Percentiles rank a stretch among this genome's conserved stretches.
Conservation (phyloP, 2,888 invertebrate genomes). For the Cheilosia grossa region DNA sequence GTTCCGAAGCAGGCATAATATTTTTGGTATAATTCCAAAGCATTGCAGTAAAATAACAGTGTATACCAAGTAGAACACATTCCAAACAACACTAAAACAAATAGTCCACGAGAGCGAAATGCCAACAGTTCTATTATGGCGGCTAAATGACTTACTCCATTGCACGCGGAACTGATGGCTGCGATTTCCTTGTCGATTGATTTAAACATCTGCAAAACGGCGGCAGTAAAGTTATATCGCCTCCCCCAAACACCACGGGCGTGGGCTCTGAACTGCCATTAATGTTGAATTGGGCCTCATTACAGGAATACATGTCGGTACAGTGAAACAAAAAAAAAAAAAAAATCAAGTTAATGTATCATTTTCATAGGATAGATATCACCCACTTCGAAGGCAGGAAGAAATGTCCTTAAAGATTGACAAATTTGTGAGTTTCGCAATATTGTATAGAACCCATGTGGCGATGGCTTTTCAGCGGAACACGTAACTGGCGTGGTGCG, state of each 20-base stretch:
- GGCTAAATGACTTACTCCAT: slow-evolving; percentile 27
- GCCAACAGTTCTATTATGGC: slow-evolving; percentile 47
- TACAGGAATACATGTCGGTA: neutral
- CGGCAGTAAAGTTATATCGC: slow-evolving; percentile 22
- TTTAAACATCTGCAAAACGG: slow-evolving; percentile 45
- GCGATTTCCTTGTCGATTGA: slow-evolving; percentile 53
- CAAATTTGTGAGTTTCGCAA: slow-evolving; percentile 19
- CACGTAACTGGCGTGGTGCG: slow-evolving; percentile 5
- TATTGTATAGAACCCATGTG: slow-evolving; percentile 21
- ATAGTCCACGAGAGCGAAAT: slow-evolving; percentile 16
- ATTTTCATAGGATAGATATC: neutral
- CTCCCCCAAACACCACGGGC: slow-evolving; percentile 2
- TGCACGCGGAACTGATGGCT: slow-evolving; percentile 39
- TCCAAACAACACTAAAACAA: slow-evolving; percentile 44
- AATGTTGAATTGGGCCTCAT: slow-evolving; percentile 18
- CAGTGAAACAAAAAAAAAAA: neutral
- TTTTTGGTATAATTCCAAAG: slow-evolving; percentile 47
- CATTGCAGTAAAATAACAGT: slow-evolving; percentile 30
- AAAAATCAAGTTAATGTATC: neutral
- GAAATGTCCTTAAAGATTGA: neutral
- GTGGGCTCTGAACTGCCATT: neutral
- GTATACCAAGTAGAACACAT: slow-evolving; percentile 28
- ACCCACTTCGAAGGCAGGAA: neutral
- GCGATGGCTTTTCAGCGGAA: neutral
- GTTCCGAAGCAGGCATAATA: slow-evolving; percentile 12